Evolutionary conservation across 2,888 invertebrate species (phyloP).

Genomic region (Anodontia alba): DNA sequence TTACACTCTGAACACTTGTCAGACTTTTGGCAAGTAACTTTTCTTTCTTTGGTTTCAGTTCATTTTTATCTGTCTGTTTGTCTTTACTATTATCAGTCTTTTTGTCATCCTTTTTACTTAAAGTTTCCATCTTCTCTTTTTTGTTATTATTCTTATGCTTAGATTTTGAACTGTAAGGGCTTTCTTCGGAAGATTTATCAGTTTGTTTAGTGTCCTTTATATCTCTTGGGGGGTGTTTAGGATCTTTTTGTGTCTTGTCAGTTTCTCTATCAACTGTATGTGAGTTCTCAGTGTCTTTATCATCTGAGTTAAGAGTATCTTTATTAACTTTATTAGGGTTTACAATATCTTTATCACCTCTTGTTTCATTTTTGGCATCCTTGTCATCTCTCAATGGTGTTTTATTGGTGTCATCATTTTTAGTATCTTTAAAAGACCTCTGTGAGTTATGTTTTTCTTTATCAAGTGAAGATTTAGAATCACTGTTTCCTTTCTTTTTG

Average conservation of each 20-base stretch:
- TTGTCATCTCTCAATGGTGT: no score
- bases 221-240: no score
- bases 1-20: slow-evolving; percentile 48
- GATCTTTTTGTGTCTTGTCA: no score
- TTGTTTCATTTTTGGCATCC: no score
- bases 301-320: no score
- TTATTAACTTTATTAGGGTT: no score
- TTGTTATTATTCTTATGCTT: not conserved
- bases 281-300: no score
- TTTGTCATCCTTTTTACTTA: slow-evolving; percentile 14
- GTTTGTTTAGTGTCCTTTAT: not conserved
- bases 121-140: slow-evolving; percentile 31
- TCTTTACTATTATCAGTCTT: slow-evolving; percentile 1
- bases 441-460: not conserved
- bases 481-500: not conserved
- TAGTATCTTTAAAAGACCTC: not conserved
- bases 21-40: slow-evolving; percentile 29
- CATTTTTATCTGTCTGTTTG: slow-evolving; percentile 37
- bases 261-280: no score
- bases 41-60: slow-evolving; percentile 56
- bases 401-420: not conserved
- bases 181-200: not conserved
- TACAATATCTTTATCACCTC: no score
- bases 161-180: not conserved
- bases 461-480: not conserved